Percentiles rank a stretch among this genome's conserved stretches.
These are phyloP conservation scores for Leptinotarsa lineolata DNA, from an alignment of 1,140 invertebrate species.

Conservation along the genomic window DNA sequence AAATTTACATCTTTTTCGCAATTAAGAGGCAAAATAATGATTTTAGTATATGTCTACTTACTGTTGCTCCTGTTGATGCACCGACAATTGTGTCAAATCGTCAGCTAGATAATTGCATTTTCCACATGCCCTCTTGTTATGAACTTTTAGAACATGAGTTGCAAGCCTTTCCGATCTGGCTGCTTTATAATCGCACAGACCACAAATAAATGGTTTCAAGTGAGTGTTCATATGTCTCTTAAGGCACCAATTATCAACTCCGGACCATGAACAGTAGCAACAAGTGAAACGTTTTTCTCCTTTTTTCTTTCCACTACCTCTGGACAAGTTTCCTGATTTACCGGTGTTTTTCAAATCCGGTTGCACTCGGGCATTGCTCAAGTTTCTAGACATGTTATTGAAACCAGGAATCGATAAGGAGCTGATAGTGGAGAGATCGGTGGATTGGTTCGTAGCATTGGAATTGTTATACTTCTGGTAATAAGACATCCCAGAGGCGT, in stretches of 20 bases:
- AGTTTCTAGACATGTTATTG: constrained; percentile 46
- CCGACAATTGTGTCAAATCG: constrained; percentile 73
- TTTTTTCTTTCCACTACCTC: constrained; percentile 51
- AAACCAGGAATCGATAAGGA: constrained; percentile 52
- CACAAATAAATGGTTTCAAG: constrained; percentile 86
- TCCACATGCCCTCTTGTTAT: constrained; percentile 86
- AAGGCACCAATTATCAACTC: constrained; percentile 91
- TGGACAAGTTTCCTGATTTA: constrained; percentile 42
- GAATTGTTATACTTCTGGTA: constrained; percentile 55
- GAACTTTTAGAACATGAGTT: constrained; percentile 87
- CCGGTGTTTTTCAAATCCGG: constrained; percentile 42
- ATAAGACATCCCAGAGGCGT: constrained; percentile 58
- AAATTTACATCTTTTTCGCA: too few species aligned
- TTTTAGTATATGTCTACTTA: constrained; percentile 54
- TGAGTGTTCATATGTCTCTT: constrained; percentile 91
- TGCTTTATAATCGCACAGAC: constrained; percentile 89
- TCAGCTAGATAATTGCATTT: constrained; percentile 85
- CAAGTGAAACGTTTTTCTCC: constrained; percentile 70
- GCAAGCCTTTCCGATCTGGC: constrained; percentile 82
- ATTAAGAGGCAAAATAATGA: too few species aligned
- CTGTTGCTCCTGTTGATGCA: constrained; percentile 75
- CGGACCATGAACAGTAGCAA: constrained; percentile 87
- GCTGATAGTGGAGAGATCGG: constrained; percentile 47
- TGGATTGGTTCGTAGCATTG: constrained; percentile 39
- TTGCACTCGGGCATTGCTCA: constrained; percentile 32